Base-by-base conservation (phyloP, 1,140 invertebrate genomes). In the Condylostylus longicornis region DNA sequence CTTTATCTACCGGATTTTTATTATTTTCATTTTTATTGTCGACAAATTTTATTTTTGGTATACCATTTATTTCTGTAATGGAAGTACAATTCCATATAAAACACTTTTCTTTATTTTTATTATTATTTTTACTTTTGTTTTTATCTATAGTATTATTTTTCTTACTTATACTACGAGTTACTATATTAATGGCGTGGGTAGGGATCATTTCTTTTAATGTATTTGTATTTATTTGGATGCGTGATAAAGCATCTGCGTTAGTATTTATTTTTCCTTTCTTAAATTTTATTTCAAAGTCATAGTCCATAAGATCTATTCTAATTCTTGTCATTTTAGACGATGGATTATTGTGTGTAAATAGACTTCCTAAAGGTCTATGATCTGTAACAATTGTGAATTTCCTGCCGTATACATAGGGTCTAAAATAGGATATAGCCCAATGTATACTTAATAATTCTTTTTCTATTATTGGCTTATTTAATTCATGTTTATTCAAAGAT, bases 371-470 rank as follows among this genome's bases (percentile, higher is more conserved):
- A 1, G 62, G 53, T 40, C 51, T 52, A 37, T 69, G 47, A 40
- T 56, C 53, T 4, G 49, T 51, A 1, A 45, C 10, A 15, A 55
- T 45, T 25, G 30, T 48, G 29, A 58, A 56, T 42, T 48, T 47
- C 13, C 22, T 38, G 14, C 53, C 54, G 18, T 41, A 51, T 18
- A 58, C 25, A 44, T 58, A 56, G 2, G 50, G 50, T 14, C 52
- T 33, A 32, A 65, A 66, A 37, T 61, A 42, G 38, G 62, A 51
- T 7, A 62, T 46, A 1, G 55, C 55, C 51, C 50, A 57, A 13
- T 69, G 45, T 9, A 54, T 48, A 9, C 45, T 53, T 21, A 59
- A 32, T 2, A 53, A 33, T 45, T 57, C 51, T 25, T 47, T 46
- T 42, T 58, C 54, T 5, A 42, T 53, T 2, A 49, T 48, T 8